These are phyloP conservation scores for Ophiodon elongatus DNA, from an alignment of 2,113 vertebrate species.

Conservation along the genomic window DNA sequence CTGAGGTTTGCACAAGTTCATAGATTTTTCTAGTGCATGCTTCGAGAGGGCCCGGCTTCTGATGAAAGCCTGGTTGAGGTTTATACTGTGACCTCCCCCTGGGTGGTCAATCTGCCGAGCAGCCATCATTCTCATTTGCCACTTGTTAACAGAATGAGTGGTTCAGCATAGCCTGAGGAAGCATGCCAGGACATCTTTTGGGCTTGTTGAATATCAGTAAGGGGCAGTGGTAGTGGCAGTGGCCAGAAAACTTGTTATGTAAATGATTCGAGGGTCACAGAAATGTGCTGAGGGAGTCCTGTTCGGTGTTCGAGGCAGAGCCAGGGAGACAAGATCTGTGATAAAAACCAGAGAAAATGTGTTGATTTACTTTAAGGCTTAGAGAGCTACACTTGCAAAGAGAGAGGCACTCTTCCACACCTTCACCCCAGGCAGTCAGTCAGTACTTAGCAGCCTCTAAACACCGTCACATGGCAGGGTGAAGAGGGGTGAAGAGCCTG, in stretches of 20 bases:
- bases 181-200: slow-evolving; percentile 42
- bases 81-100: slow-evolving; percentile 42
- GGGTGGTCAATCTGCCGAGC: slow-evolving; percentile 56
- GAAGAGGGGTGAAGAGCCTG: slow-evolving; percentile 42
- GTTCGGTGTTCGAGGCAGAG: slow-evolving; percentile 39
- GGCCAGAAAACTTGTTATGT: slow-evolving; percentile 54
- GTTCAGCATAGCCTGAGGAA: slow-evolving; percentile 18
- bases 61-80: slow-evolving; percentile 55
- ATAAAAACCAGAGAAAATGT: slow-evolving; percentile 45
- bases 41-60: slow-evolving; percentile 16
- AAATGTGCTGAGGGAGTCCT: slow-evolving; percentile 51
- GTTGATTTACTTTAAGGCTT: slow-evolving; percentile 42
- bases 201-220: slow-evolving; percentile 40
- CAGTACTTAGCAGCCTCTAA: slow-evolving; percentile 55
- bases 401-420: slow-evolving; percentile 20
- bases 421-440: slow-evolving; percentile 39
- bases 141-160: slow-evolving; percentile 47
- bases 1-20: slow-evolving; percentile 41
- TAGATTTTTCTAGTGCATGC: slow-evolving; percentile 44
- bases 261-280: slow-evolving; percentile 66
- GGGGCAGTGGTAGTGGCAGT: slow-evolving; percentile 6
- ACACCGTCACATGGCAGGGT: slow-evolving; percentile 42
- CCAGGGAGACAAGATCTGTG: slow-evolving; percentile 17
- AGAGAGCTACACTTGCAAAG: slow-evolving; percentile 19
- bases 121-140: slow-evolving; percentile 30